Percentiles rank a stretch among this genome's conserved stretches.
phyloP scores from a whole-genome alignment of 2,113 vertebrate genomes.

The Brienomyrus brachyistius region DNA sequence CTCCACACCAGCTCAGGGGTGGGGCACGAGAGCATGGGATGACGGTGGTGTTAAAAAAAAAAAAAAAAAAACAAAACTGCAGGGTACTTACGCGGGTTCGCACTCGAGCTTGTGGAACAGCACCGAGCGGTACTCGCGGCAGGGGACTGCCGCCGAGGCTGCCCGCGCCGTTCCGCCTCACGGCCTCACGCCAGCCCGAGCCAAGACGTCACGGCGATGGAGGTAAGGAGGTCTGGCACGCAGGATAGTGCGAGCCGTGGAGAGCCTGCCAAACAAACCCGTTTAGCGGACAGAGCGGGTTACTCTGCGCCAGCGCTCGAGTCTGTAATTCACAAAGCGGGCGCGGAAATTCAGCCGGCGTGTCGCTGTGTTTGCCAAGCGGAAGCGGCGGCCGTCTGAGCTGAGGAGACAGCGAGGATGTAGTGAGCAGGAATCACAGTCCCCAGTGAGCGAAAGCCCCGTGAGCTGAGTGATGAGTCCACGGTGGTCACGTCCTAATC shows the following conservation, averaged over 20 bases:
- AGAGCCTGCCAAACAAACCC: constrained; percentile 25
- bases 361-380: constrained; percentile 15
- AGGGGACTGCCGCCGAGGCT: constrained; percentile 22
- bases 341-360: constrained; percentile 18
- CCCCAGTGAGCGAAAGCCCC: background rate
- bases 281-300: constrained; percentile 24
- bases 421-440: background rate
- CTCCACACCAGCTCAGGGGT: constrained; percentile 1
- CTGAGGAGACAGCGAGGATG: constrained; percentile 3
- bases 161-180: constrained; percentile 23
- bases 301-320: constrained; percentile 4
- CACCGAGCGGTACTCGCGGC: background rate
- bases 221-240: constrained; percentile 26
- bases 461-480: background rate
- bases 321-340: constrained; percentile 13
- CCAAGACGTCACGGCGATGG: constrained; percentile 30
- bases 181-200: constrained; percentile 22
- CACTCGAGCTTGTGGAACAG: constrained; percentile 13
- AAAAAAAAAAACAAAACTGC: background rate
- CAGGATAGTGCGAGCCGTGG: constrained; percentile 10
- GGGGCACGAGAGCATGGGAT: background rate
- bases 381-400: constrained; percentile 12
- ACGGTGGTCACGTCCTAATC: background rate
- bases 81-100: constrained; percentile 3
- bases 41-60: background rate